Evolutionary conservation across 2,888 invertebrate genomes (phyloP).

Genomic region (Drosophila histrio): DNA sequence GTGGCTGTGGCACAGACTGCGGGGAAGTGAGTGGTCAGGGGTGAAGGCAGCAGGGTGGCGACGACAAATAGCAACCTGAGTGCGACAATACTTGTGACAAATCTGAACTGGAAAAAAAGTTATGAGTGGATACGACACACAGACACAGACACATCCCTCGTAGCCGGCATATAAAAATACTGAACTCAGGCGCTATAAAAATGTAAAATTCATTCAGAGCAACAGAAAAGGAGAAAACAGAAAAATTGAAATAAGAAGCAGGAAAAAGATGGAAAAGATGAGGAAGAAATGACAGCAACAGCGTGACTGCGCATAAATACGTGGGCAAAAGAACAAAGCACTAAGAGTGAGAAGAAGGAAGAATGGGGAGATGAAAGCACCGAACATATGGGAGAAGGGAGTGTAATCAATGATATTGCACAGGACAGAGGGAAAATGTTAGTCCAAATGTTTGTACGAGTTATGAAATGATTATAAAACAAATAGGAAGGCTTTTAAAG

Average conservation of each 20-base stretch:
- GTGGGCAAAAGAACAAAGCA: constrained; percentile 35
- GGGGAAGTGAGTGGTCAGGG: not conserved
- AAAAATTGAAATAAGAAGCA: constrained; percentile 21
- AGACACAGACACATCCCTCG: constrained; percentile 9
- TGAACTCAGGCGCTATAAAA: constrained; percentile 59
- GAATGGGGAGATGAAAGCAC: not conserved
- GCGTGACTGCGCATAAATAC: constrained; percentile 76
- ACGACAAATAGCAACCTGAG: constrained; percentile 71
- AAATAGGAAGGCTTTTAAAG: not conserved
- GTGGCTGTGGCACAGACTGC: constrained; percentile 16
- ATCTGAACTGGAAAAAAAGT: constrained; percentile 50
- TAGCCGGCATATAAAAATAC: constrained; percentile 14
- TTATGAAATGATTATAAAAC: not conserved
- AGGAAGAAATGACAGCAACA: constrained; percentile 56
- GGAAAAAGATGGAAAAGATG: not conserved
- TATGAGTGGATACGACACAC: constrained; percentile 43
- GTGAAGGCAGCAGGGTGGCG: constrained; percentile 29
- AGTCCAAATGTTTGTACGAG: not conserved
- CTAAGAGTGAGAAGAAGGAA: not conserved
- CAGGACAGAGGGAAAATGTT: constrained; percentile 29
- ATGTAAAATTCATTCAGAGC: constrained; percentile 74
- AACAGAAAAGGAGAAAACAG: constrained; percentile 45
- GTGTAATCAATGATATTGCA: constrained; percentile 41
- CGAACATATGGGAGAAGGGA: constrained; percentile 1
- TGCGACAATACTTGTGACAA: constrained; percentile 73